Percentiles rank a stretch among this genome's conserved stretches.
Evolutionary conservation across 2,888 invertebrate genomes (phyloP).

Genomic region (Schizotus pectinicornis): DNA sequence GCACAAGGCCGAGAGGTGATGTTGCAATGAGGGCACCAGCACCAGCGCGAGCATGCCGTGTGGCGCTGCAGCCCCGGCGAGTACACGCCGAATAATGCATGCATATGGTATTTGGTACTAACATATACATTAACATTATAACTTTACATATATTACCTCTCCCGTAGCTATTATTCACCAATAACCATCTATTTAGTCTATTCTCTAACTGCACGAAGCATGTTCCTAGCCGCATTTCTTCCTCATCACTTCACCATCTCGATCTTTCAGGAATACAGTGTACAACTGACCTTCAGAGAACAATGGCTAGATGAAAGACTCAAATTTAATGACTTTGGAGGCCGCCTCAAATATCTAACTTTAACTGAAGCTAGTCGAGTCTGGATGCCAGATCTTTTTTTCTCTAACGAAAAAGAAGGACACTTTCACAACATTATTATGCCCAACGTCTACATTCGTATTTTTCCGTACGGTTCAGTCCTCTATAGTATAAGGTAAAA

Average conservation of each 20-base stretch:
- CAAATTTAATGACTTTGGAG: conserved; percentile 86
- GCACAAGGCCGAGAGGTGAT: conserved; percentile 52
- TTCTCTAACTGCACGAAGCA: conserved; percentile 24
- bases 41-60: conserved; percentile 56
- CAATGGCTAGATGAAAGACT: conserved; percentile 95
- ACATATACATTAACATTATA: neutral
- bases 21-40: conserved; percentile 59
- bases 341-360: conserved; percentile 88
- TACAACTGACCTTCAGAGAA: conserved; percentile 96
- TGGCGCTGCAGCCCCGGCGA: conserved; percentile 50
- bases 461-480: conserved; percentile 93
- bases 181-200: neutral
- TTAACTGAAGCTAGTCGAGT: conserved; percentile 93
- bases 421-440: conserved; percentile 97
- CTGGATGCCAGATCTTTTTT: conserved; percentile 99
- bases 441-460: conserved; percentile 97
- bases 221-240: conserved; percentile 7
- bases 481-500: conserved; percentile 89
- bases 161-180: conserved; percentile 1
- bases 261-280: conserved; percentile 91
- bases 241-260: conserved; percentile 25
- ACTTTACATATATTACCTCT: neutral
- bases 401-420: conserved; percentile 97
- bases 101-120: conserved; percentile 6
- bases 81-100: conserved; percentile 33